These are phyloP conservation scores for Numenius phaeopus DNA, from an alignment of 2,797 vertebrate genomes.

Conservation along the genomic window DNA sequence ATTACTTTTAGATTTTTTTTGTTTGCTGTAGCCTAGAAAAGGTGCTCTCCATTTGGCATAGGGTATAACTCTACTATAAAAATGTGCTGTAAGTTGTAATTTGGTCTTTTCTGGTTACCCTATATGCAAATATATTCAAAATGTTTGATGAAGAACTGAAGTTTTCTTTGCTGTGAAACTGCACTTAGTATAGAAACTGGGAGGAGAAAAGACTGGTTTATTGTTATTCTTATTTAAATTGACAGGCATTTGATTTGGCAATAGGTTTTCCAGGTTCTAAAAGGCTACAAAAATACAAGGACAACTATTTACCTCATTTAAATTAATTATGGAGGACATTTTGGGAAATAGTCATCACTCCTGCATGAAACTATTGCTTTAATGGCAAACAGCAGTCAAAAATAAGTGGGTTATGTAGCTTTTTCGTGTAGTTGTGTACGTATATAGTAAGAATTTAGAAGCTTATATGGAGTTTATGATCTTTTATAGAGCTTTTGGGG, in stretches of 20 bases:
- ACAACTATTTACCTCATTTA: neutral
- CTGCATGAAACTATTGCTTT: neutral
- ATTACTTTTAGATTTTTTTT: neutral
- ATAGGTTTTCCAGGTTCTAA: neutral
- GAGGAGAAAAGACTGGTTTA: neutral
- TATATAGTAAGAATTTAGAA: neutral
- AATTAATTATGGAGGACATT: neutral
- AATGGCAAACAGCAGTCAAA: neutral
- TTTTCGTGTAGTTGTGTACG: neutral
- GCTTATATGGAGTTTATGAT: neutral
- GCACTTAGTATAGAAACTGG: neutral
- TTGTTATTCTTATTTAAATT: neutral
- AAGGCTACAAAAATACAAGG: neutral
- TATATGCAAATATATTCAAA: conserved; percentile 25
- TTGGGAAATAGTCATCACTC: neutral
- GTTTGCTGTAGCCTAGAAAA: neutral
- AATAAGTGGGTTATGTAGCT: neutral
- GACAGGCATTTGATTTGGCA: neutral
- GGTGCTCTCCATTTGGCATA: neutral
- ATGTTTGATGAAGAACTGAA: neutral
- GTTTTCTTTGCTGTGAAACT: neutral
- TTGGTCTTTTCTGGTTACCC: neutral
- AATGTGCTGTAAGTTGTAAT: conserved; percentile 6
- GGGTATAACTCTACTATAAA: neutral
- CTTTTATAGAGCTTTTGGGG: neutral